A percentile compares a stretch with the other conserved stretches of the same genome.
Evolutionary conservation across 2,113 vertebrate species (phyloP).

Genomic region (Urocitellus parryii): DNA sequence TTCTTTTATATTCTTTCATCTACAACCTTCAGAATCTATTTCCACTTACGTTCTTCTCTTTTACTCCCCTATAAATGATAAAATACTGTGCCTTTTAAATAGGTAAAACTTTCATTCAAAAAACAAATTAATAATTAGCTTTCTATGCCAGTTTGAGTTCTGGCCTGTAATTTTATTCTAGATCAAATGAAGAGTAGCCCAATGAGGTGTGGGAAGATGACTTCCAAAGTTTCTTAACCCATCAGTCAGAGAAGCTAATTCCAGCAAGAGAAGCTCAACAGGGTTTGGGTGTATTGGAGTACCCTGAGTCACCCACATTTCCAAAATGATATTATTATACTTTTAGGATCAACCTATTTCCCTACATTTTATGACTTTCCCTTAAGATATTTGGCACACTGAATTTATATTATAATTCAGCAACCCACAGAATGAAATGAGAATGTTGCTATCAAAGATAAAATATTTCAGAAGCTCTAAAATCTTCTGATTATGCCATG

Average conservation of each 20-base stretch:
- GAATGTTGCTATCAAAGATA: background rate
- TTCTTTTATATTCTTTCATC: background rate
- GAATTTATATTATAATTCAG: slow-evolving; percentile 26
- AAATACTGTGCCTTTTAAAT: background rate
- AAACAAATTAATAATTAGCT: background rate
- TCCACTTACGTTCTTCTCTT: background rate
- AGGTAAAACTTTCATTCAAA: background rate
- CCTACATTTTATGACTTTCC: background rate
- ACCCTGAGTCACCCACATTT: background rate
- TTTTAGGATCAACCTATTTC: background rate
- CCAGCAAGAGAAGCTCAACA: background rate
- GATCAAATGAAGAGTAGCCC: background rate
- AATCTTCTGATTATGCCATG: background rate
- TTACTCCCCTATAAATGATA: background rate
- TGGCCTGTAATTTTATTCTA: background rate
- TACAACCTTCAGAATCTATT: background rate
- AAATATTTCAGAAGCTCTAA: background rate
- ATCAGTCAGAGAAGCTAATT: background rate
- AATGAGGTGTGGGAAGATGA: background rate
- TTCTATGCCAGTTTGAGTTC: background rate
- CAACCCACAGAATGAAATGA: background rate
- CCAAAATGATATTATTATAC: background rate
- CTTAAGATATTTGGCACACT: background rate
- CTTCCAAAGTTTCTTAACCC: background rate
- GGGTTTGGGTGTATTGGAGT: background rate